Conservation (phyloP, 2,888 invertebrate species). For the Brachyopa scutellaris region DNA sequence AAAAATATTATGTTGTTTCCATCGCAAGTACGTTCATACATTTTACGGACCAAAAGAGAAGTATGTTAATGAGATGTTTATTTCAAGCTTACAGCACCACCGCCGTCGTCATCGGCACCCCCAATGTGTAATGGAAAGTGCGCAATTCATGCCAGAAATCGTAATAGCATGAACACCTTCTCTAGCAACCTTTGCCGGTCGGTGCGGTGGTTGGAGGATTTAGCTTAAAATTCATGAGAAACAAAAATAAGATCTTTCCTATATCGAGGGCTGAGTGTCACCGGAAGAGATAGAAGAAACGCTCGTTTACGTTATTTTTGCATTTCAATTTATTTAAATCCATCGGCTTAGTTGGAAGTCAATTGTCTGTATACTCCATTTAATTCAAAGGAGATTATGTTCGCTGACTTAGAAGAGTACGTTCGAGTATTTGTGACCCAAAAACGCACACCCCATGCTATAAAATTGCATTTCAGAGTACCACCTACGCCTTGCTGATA, state of each 20-base stretch:
- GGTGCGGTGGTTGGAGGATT: conserved; percentile 3
- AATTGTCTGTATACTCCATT: conserved; percentile 25
- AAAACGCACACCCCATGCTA: not conserved
- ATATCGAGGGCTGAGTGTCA: not conserved
- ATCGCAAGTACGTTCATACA: not conserved
- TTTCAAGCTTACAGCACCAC: not conserved
- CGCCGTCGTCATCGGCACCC: too few relatives aligned
- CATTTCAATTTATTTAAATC: conserved; percentile 32
- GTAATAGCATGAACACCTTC: not conserved
- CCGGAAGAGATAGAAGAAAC: not conserved
- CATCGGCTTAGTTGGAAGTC: conserved; percentile 1
- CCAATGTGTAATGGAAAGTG: not conserved
- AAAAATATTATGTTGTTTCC: conserved; percentile 6
- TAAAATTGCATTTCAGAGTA: not conserved
- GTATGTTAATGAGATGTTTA: conserved; percentile 42
- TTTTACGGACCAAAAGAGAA: not conserved
- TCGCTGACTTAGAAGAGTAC: not conserved
- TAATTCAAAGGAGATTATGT: not conserved
- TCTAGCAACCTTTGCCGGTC: not conserved
- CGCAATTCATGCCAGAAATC: not conserved
- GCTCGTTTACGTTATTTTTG: too few relatives aligned
- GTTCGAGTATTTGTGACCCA: too few relatives aligned
- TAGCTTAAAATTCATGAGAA: conserved; percentile 9
- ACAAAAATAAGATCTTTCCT: not conserved
- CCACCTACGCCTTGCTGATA: not conserved